Evolutionary conservation across 2,888 invertebrate genomes (phyloP).

Genomic region (Temnothorax unifasciatus): DNA sequence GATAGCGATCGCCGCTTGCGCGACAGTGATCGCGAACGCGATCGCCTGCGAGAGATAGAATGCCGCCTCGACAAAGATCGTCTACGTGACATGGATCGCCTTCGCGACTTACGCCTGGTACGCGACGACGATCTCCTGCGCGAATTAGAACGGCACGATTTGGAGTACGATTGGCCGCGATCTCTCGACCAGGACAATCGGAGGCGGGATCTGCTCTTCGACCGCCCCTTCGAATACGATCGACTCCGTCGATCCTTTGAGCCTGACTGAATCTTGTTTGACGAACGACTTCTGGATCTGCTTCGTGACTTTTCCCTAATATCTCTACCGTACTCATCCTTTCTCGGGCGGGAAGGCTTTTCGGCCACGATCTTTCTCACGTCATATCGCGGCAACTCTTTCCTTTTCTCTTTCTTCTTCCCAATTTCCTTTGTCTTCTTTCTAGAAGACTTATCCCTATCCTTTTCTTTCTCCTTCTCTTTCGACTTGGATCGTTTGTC

Average conservation of each 20-base stretch:
- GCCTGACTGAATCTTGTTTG: constrained; percentile 81
- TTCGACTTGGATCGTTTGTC: constrained; percentile 83
- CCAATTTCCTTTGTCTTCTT: constrained; percentile 82
- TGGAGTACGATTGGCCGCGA: constrained; percentile 75
- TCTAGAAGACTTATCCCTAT: constrained; percentile 77
- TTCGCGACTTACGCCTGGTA: constrained; percentile 77
- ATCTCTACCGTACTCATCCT: constrained; percentile 94
- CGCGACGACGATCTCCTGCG: constrained; percentile 80
- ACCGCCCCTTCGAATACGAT: constrained; percentile 81
- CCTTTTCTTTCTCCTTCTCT: constrained; percentile 84
- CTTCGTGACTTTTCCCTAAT: constrained; percentile 85
- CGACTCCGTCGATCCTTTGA: constrained; percentile 82
- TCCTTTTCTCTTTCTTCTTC: constrained; percentile 89
- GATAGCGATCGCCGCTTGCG: constrained; percentile 79
- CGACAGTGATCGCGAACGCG: constrained; percentile 77
- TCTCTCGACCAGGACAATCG: constrained; percentile 82
- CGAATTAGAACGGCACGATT: constrained; percentile 76
- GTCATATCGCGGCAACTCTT: constrained; percentile 94
- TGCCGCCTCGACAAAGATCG: constrained; percentile 65
- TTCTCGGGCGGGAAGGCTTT: constrained; percentile 88
- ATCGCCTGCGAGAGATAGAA: constrained; percentile 64
- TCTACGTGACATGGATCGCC: constrained; percentile 72
- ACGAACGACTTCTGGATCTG: constrained; percentile 75
- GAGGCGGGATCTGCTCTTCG: constrained; percentile 81
- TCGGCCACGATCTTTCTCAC: constrained; percentile 93